Conservation (phyloP, 2,797 vertebrate genomes). For the Hydrophis major region DNA sequence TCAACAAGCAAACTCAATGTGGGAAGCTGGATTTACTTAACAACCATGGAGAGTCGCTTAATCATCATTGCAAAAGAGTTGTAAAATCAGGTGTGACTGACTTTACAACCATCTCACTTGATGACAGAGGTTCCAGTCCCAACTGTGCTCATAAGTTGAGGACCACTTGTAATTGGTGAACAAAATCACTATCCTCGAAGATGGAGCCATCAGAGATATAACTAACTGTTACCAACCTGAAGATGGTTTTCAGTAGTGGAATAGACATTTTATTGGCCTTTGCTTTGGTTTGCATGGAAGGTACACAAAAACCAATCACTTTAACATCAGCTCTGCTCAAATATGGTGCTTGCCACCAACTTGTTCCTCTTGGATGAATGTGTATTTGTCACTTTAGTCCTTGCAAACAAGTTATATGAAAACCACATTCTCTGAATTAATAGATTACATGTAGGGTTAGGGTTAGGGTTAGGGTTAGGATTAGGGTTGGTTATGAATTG, state of each 20-base stretch:
- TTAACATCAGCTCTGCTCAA: background rate
- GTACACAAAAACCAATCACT: background rate
- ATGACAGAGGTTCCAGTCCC: background rate
- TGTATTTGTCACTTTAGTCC: background rate
- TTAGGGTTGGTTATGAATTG: background rate
- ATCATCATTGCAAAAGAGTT: too few species aligned
- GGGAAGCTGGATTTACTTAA: background rate
- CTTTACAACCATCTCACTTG: background rate
- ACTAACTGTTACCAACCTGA: background rate
- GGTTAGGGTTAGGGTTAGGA: too few species aligned
- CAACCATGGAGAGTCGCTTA: too few species aligned
- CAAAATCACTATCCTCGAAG: background rate
- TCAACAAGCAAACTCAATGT: background rate
- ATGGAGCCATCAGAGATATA: background rate
- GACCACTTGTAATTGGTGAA: background rate
- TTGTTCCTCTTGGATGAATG: background rate
- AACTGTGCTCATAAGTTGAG: background rate
- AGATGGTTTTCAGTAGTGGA: background rate
- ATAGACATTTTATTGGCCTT: background rate
- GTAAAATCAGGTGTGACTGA: too few species aligned
- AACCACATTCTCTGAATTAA: background rate
- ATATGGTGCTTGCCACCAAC: background rate
- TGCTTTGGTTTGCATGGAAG: background rate
- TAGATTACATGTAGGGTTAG: background rate
- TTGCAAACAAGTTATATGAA: background rate